Base-by-base conservation (phyloP, 2,888 invertebrate genomes). In the Morinoia aosen region DNA sequence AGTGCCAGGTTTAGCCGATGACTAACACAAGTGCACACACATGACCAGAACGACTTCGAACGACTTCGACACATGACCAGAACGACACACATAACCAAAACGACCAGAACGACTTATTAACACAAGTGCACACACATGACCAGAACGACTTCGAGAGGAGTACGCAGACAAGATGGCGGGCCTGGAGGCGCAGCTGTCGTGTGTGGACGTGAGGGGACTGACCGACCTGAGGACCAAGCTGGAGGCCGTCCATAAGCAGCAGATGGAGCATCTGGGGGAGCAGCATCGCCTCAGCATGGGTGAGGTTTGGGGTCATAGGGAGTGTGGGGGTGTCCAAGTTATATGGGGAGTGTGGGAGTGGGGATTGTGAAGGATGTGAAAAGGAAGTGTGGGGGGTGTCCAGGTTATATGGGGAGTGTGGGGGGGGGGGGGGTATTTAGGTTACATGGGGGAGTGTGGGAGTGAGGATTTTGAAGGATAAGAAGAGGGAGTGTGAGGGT, bases 201-300 rank as follows among this genome's bases (percentile, higher is more conserved):
- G 88, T 48, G 93, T 95, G 64, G 90, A 95, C 88, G 91, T 95
- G 95, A 95, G 61, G 57, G 76, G 64, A 12, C 98, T 98, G 97
- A 97, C 97, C 95, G 98, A 98, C 97, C 98, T 98, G 97, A 97
- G 98, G 19, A 97, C 97, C 0, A 97, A 97, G 97, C 97, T 97
- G 96, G 97, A 97, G 96, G 97, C 97, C 61, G 96, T 97, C 91
- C 97, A 97, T 91, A 96, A 96, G 88, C 95, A 95, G 33, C 95
- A 96, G 58, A 95, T 96, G 96, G 96, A 96, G 48, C 96, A 96
- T 95, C 88, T 96, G 64, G 91, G 95, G 88, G 93, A 96, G 19
- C 96, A 96, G 94, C 96, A 96, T 95, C 61, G 95, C 16, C 96
- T 95, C 88, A 96, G 96, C 94, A 96, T 96, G 96, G 96, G 96